phyloP scores from a whole-genome alignment of 2,797 vertebrate genomes.

The Nyctibius grandis region DNA sequence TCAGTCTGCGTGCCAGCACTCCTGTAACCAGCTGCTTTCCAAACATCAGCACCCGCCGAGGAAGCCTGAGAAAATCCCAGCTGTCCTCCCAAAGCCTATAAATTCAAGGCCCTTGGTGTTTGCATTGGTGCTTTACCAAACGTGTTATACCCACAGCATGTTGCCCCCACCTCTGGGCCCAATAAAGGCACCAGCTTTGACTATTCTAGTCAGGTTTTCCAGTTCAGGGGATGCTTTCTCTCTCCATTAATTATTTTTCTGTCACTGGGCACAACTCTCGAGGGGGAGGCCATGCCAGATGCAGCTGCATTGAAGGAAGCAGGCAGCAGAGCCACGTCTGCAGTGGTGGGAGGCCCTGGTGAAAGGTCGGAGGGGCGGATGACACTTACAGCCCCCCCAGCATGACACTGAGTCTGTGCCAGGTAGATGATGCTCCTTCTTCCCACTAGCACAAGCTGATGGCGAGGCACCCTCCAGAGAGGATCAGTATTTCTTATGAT shows the following conservation, averaged over 20 bases:
- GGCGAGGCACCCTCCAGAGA: neutral
- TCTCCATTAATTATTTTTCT: neutral
- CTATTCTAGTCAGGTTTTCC: neutral
- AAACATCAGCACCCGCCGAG: neutral
- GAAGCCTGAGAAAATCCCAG: neutral
- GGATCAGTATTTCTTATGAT: neutral
- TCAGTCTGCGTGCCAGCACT: neutral
- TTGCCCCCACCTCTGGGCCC: neutral
- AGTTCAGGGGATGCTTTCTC: neutral
- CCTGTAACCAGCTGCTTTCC: neutral
- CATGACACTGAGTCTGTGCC: neutral
- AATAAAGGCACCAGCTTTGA: neutral
- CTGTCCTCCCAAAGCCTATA: neutral
- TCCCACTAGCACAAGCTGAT: neutral
- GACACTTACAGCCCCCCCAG: neutral
- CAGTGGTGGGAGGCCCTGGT: neutral
- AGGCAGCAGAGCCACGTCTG: neutral
- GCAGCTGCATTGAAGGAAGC: accelerated
- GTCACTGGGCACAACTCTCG: neutral
- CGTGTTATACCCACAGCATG: neutral
- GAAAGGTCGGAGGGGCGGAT: neutral
- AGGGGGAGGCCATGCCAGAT: neutral
- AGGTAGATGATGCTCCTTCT: neutral
- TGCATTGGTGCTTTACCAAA: neutral
- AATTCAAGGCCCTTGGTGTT: neutral